Percentiles rank a stretch among this genome's conserved stretches.
phyloP scores from a whole-genome alignment of 2,797 vertebrate genomes.

The Scolopax bukidnonensis region DNA sequence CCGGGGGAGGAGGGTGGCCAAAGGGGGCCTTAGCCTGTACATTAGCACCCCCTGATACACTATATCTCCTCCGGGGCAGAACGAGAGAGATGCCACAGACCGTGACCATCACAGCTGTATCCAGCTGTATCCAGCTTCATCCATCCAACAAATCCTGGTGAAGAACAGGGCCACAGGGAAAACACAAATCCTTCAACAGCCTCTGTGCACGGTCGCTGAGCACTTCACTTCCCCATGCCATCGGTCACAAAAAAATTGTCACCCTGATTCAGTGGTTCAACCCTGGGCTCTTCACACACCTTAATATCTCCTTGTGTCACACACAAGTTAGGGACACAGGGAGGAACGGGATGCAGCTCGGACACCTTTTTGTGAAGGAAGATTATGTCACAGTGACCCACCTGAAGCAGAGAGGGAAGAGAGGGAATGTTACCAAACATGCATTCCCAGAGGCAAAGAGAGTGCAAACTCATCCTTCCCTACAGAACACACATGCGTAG shows the following conservation, averaged over 20 bases:
- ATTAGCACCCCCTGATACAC: neutral
- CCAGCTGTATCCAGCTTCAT: conserved; percentile 35
- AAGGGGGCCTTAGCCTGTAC: neutral
- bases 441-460: neutral
- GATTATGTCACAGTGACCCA: neutral
- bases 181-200: conserved; percentile 10
- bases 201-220: neutral
- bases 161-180: neutral
- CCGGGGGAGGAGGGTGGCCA: neutral
- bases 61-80: neutral
- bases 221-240: neutral
- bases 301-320: neutral
- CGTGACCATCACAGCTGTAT: conserved; percentile 3
- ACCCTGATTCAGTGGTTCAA: neutral
- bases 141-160: neutral
- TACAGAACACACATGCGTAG: neutral
- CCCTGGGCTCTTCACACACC: neutral
- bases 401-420: neutral
- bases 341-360: accelerated
- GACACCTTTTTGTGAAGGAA: neutral
- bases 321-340: neutral
- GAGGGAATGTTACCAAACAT: neutral
- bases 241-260: neutral
- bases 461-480: conserved; percentile 13
- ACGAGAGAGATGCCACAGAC: neutral